Conservation (phyloP, 1,140 invertebrate species). For the Parasteatoda tepidariorum region DNA sequence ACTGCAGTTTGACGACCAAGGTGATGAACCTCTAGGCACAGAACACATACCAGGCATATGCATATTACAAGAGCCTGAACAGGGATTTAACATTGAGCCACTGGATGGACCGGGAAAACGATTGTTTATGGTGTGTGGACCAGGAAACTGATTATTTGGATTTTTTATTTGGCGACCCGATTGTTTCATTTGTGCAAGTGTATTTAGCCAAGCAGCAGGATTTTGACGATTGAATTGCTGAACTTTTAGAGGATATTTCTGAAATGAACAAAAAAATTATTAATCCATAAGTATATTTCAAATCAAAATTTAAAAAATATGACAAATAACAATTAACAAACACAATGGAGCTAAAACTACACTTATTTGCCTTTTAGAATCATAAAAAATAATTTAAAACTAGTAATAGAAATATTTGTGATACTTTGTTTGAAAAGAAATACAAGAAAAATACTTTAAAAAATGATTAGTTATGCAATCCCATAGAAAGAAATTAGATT, state of each 20-base stretch:
- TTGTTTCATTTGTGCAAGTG: slow-evolving; percentile 80
- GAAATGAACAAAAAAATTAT: slow-evolving; percentile 62
- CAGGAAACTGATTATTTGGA: slow-evolving; percentile 64
- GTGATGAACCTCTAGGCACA: slow-evolving; percentile 55
- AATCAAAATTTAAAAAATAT: no score
- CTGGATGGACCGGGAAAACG: slow-evolving; percentile 23
- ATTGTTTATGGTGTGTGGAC: slow-evolving; percentile 56
- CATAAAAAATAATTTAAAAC: no score
- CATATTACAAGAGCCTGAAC: slow-evolving; percentile 51
- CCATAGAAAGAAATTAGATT: no score
- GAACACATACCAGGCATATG: slow-evolving; percentile 60
- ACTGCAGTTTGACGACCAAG: slow-evolving; percentile 37
- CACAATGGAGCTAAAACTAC: no score
- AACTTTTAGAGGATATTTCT: slow-evolving; percentile 90
- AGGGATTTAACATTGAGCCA: slow-evolving; percentile 28
- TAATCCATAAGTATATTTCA: neutral
- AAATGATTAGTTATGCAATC: no score
- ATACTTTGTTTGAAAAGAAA: no score
- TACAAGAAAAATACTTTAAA: no score
- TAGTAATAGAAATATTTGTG: neutral
- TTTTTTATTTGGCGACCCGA: slow-evolving; percentile 69
- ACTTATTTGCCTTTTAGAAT: no score
- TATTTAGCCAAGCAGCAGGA: slow-evolving; percentile 83
- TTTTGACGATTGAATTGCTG: slow-evolving; percentile 86
- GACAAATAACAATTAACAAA: no score